Percentiles rank a stretch among this genome's conserved stretches.
Evolutionary conservation across 1,140 invertebrate species (phyloP).

Genomic region (Nylanderia fulva): DNA sequence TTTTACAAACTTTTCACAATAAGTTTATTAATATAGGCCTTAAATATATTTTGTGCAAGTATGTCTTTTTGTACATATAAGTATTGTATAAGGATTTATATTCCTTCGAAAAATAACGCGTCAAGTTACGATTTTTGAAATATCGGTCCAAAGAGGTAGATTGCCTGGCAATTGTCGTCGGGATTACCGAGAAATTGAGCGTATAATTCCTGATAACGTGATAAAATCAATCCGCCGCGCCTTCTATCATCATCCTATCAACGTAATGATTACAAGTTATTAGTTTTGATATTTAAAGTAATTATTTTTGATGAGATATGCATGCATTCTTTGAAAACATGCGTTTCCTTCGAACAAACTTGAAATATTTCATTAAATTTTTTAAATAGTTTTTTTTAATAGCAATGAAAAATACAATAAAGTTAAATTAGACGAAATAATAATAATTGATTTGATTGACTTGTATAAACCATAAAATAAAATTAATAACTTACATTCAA

Average conservation of each 20-base stretch:
- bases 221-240: constrained; percentile 91
- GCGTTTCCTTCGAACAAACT: background rate
- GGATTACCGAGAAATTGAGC: constrained; percentile 93
- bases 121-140: constrained; percentile 62
- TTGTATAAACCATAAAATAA: background rate
- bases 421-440: background rate
- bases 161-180: constrained; percentile 90
- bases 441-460: background rate
- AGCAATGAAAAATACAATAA: background rate
- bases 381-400: background rate
- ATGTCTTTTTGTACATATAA: constrained; percentile 69
- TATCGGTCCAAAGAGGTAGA: constrained; percentile 92
- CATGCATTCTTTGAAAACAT: background rate
- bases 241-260: constrained; percentile 92
- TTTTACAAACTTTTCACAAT: constrained; percentile 36
- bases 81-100: constrained; percentile 5
- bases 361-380: background rate
- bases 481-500: constrained; percentile 89
- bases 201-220: constrained; percentile 93
- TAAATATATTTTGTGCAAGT: constrained; percentile 56
- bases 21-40: constrained; percentile 45
- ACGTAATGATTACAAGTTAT: constrained; percentile 18
- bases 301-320: background rate
- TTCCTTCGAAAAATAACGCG: background rate
- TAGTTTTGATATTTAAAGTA: background rate